Evolutionary conservation across 2,888 invertebrate genomes (phyloP).

Genomic region (Meiosimyza decipiens): DNA sequence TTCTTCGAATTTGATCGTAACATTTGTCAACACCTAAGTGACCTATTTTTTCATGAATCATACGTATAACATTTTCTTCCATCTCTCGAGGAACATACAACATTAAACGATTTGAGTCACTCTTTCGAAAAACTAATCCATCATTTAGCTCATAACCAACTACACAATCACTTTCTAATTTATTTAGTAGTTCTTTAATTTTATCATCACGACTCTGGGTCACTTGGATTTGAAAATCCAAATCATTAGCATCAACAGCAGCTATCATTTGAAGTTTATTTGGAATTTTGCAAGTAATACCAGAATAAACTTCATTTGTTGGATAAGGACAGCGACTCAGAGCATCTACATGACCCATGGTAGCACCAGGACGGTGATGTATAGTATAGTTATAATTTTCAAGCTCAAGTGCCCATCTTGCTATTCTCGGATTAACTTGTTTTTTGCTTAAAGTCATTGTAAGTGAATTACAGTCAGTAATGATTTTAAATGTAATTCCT

Average conservation of each 20-base stretch:
- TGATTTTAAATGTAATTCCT: too few relatives aligned
- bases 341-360: slow-evolving; percentile 13
- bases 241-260: neutral
- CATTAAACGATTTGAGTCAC: neutral
- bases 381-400: slow-evolving; percentile 21
- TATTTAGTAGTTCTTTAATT: neutral
- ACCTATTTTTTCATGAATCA: slow-evolving; percentile 18
- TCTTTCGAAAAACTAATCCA: slow-evolving; percentile 13
- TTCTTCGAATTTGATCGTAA: slow-evolving; percentile 4
- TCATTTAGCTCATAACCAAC: neutral
- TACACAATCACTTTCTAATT: neutral
- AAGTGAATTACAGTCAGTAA: too few relatives aligned
- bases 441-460: too few relatives aligned
- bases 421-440: too few relatives aligned
- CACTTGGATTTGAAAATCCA: neutral
- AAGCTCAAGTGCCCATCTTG: neutral
- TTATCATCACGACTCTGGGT: neutral
- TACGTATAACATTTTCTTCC: slow-evolving; percentile 19
- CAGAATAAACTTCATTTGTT: too few relatives aligned
- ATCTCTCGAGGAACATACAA: slow-evolving; percentile 23
- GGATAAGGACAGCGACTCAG: neutral
- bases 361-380: neutral
- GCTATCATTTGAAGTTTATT: neutral
- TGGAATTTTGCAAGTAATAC: too few relatives aligned
- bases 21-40: slow-evolving; percentile 12